Evolutionary conservation across 2,113 vertebrate genomes (phyloP), one percentile per base, ranked within the genome.

Genomic region (Thalassarche chlororhynchos): DNA sequence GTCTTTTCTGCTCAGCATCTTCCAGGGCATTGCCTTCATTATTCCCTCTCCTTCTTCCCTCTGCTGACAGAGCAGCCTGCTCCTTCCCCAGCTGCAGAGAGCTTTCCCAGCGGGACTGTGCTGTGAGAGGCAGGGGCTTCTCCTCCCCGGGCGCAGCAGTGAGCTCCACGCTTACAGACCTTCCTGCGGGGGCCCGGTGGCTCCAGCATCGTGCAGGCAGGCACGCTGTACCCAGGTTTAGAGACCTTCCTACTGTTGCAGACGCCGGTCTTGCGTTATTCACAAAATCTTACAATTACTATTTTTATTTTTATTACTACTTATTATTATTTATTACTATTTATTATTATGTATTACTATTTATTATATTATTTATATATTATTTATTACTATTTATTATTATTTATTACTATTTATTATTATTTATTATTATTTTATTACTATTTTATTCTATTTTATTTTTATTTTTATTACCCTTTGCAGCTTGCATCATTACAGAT

Each of bases 141-240:
- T 66, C 28, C 57, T 52, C 0, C 0, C 1, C 0, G n/a, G 49
- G 11, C 2, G 3, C 8, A 8, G 60, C 65, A 31, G 32, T 1
- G 26, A 64, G 17, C 26, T 64, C 68, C 16, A 2, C 0, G 3
- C 14, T 46, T 18, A 18, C 26, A 52, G 65, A 44, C 38, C 47
- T 46, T 68, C 36, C 17, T 19, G 18, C 0, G 0, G 8, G 18
- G 44, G 38, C 36, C 31, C 1, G 3, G 29, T 21, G n/a, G 28
- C 84, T 70, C 26, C 69, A 7, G 9, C 2, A 0, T 7, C 4
- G 2, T 1, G 3, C 31, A 20, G 34, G 17, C 55, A 57, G 21
- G 12, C 72, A 64, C 0, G 0, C 1, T 6, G 20, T 4, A 16
- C 25, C 72, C 24, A 9, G 4, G 31, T 32, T 58, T 9, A 18